Evolutionary conservation across 1,140 invertebrate genomes (phyloP).

Genomic region (Gonatopus flavifemur): DNA sequence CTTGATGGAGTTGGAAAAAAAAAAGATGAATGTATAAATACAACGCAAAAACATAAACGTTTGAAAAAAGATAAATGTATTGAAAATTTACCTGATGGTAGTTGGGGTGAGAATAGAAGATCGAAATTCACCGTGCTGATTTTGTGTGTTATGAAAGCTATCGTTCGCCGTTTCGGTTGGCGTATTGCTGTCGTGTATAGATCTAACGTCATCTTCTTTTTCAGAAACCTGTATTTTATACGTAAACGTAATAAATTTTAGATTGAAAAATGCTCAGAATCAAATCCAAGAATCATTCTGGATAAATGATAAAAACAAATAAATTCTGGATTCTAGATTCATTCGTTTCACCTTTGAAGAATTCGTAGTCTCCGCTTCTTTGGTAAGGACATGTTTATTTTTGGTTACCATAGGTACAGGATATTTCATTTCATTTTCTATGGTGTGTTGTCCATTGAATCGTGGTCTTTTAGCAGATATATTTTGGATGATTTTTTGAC

Average conservation of each 20-base stretch:
- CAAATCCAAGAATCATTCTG: too few species aligned
- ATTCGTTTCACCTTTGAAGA: conserved; percentile 42
- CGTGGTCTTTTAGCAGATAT: conserved; percentile 39
- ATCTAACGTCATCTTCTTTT: conserved; percentile 49
- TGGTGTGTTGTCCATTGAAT: conserved; percentile 44
- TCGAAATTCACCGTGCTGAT: conserved; percentile 48
- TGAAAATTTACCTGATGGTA: conserved; percentile 41
- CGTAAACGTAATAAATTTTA: background rate
- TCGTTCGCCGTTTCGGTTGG: conserved; percentile 45
- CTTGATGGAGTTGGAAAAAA: background rate
- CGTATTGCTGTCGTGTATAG: conserved; percentile 41
- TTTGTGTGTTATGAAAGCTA: conserved; percentile 52
- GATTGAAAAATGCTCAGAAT: background rate
- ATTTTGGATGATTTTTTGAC: conserved; percentile 52
- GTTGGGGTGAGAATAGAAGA: conserved; percentile 51
- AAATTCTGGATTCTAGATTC: background rate
- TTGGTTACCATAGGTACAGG: conserved; percentile 45
- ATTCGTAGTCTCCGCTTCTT: conserved; percentile 47
- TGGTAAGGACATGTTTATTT: conserved; percentile 41
- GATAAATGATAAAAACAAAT: too few species aligned
- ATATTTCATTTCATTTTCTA: conserved; percentile 48
- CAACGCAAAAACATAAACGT: background rate
- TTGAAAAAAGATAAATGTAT: background rate
- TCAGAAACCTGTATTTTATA: conserved; percentile 34
- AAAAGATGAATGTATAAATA: background rate